A percentile compares a stretch with the other conserved stretches of the same genome.
Conservation (phyloP, 2,888 invertebrate species). For the Sphaerophoria rueppellii region DNA sequence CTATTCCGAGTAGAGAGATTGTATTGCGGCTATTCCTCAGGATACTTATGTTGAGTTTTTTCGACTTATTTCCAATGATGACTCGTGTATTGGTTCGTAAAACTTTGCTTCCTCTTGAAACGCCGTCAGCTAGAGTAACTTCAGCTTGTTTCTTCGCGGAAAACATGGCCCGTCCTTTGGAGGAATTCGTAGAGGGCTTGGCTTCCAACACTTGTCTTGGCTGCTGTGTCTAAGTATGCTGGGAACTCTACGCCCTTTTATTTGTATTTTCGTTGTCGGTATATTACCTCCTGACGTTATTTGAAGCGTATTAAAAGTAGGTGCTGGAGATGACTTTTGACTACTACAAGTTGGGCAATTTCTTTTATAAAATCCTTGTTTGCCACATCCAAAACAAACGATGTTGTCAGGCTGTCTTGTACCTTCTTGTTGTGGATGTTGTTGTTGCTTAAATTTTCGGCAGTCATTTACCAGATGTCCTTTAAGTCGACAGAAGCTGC, state of each 20-base stretch:
- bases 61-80: not conserved
- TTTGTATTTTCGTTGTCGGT: too few species aligned
- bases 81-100: not conserved
- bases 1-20: conserved; percentile 5
- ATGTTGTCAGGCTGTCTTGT: not conserved
- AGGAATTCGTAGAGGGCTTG: too few species aligned
- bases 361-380: conserved; percentile 5
- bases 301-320: too few species aligned
- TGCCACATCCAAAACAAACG: conserved; percentile 10
- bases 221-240: too few species aligned
- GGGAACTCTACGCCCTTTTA: too few species aligned
- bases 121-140: conserved; percentile 11
- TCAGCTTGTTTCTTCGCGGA: not conserved
- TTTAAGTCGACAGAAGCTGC: not conserved
- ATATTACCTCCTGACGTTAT: too few species aligned
- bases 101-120: not conserved
- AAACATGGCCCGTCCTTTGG: too few species aligned
- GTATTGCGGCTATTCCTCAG: not conserved
- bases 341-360: conserved; percentile 21
- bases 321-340: not conserved
- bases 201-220: too few species aligned
- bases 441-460: not conserved
- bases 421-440: not conserved
- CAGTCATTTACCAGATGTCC: not conserved
- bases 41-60: not conserved